phyloP scores from a whole-genome alignment of 2,113 vertebrate species.

The Plestiodon gilberti region DNA sequence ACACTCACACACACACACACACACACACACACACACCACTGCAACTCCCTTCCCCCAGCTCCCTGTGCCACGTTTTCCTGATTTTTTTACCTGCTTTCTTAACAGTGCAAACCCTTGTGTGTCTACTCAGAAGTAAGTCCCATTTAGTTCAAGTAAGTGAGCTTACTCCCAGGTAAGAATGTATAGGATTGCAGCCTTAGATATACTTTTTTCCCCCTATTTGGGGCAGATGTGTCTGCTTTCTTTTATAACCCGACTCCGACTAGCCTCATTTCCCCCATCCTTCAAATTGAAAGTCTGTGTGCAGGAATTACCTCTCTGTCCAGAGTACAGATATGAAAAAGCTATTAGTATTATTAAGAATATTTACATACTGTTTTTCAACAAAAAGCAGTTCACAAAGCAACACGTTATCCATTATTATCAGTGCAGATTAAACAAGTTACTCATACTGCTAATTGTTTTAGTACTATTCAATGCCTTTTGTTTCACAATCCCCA shows the following conservation, averaged over 20 bases:
- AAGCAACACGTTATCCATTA: too few species aligned
- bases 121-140: too few species aligned
- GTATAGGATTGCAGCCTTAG: too few species aligned
- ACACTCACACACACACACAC: too few species aligned
- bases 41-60: neutral
- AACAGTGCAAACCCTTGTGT: too few species aligned
- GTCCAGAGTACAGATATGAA: neutral
- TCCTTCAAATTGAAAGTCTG: neutral
- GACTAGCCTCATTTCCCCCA: neutral
- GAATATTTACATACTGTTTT: too few species aligned
- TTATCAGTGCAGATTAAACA: conserved; percentile 32
- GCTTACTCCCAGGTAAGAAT: too few species aligned
- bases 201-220: neutral
- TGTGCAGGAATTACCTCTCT: neutral
- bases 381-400: too few species aligned
- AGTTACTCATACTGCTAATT: neutral
- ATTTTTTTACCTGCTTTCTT: neutral
- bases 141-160: too few species aligned
- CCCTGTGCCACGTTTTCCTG: neutral
- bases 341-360: too few species aligned
- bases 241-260: neutral
- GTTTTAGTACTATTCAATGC: neutral
- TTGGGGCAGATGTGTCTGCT: neutral
- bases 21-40: too few species aligned
- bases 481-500: too few species aligned